phyloP scores from a whole-genome alignment of 2,113 vertebrate genomes.

The Coracopsis vasa region DNA sequence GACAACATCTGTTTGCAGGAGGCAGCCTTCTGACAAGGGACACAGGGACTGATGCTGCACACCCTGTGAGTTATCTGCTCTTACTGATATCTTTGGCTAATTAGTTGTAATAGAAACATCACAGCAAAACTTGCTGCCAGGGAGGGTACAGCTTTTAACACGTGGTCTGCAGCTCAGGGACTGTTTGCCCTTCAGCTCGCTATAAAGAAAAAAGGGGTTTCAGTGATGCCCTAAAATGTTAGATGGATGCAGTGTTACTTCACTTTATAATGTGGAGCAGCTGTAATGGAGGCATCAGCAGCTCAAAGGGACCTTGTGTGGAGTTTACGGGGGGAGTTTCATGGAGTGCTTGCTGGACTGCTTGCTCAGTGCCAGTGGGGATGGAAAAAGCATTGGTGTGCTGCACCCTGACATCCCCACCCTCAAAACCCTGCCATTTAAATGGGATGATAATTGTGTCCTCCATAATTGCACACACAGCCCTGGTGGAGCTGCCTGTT shows the following conservation, averaged over 20 bases:
- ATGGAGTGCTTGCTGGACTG: not conserved
- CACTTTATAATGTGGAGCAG: not conserved
- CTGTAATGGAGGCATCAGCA: not conserved
- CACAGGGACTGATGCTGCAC: not conserved
- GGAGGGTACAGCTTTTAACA: not conserved
- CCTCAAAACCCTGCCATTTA: not conserved
- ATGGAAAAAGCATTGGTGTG: not conserved
- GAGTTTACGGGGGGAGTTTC: not conserved
- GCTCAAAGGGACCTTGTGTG: not conserved
- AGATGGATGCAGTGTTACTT: not conserved
- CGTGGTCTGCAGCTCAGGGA: slow-evolving; percentile 27
- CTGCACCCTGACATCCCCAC: not conserved
- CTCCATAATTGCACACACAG: not conserved
- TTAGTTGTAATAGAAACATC: slow-evolving; percentile 14
- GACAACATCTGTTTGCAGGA: not conserved
- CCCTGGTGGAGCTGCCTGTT: not conserved
- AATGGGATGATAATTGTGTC: not conserved
- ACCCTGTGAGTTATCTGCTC: not conserved
- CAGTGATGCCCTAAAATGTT: not conserved
- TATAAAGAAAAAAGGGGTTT: not conserved
- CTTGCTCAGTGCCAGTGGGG: not conserved
- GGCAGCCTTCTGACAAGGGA: not conserved
- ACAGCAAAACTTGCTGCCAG: not conserved
- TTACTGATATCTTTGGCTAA: not conserved
- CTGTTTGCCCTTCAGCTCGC: slow-evolving; percentile 50